A percentile compares a stretch with the other conserved stretches of the same genome.
Conservation (phyloP, 2,797 vertebrate genomes). For the Anguilla pacifica region DNA sequence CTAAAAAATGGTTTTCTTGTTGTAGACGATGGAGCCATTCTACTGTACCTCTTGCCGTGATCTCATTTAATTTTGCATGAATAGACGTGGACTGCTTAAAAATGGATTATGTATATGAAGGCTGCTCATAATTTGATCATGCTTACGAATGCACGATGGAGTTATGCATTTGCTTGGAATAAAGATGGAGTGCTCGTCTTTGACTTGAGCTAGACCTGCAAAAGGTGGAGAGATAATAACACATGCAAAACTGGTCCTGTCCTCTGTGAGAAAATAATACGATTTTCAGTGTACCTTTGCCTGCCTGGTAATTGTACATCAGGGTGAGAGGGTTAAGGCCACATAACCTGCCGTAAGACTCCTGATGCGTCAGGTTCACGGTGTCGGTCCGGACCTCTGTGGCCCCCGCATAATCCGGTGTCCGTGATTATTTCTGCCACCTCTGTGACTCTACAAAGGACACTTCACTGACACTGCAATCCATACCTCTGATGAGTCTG, state of each 20-base stretch:
- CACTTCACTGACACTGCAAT: conserved; percentile 17
- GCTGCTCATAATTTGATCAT: background rate
- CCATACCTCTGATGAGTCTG: background rate
- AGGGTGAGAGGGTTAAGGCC: conserved; percentile 22
- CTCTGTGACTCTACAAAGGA: background rate
- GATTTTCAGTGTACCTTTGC: conserved; percentile 9
- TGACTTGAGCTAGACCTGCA: background rate
- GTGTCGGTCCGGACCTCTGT: conserved; percentile 10
- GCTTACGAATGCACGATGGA: background rate
- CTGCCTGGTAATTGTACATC: background rate
- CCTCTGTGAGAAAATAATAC: background rate
- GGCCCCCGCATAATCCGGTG: conserved; percentile 21
- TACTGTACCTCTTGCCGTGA: too few species aligned
- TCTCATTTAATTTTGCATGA: too few species aligned
- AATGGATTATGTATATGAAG: background rate
- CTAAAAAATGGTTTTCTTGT: too few species aligned
- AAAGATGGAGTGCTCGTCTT: background rate
- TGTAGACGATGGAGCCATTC: too few species aligned
- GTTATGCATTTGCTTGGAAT: background rate
- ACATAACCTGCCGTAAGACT: conserved; percentile 24
- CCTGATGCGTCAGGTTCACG: conserved; percentile 11
- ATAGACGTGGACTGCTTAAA: background rate
- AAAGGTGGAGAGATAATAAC: background rate
- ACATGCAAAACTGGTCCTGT: background rate
- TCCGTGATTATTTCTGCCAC: conserved; percentile 4